These are phyloP conservation scores for Antedon mediterranea DNA, from an alignment of 53 echinoderm and acorn worm species.

Conservation along the genomic window DNA sequence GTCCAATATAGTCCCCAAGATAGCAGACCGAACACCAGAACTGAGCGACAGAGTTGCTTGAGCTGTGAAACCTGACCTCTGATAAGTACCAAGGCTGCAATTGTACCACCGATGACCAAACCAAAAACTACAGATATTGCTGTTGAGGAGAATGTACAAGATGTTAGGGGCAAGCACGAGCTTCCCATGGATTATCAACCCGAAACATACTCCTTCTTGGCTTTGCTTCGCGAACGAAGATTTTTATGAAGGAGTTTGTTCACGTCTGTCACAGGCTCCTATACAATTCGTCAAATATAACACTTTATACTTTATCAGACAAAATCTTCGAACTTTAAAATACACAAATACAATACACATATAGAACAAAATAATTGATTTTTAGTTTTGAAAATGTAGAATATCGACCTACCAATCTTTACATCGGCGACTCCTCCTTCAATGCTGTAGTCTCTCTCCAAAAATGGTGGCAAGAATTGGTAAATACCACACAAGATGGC, in stretches of 20 bases:
- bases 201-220: too few relatives aligned
- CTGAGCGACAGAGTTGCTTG: background rate
- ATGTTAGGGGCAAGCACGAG: too few relatives aligned
- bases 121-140: background rate
- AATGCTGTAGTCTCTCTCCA: background rate
- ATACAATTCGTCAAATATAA: too few relatives aligned
- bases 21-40: background rate
- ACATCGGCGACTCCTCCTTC: background rate
- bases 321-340: too few relatives aligned
- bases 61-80: background rate
- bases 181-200: too few relatives aligned
- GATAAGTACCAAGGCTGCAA: background rate
- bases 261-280: too few relatives aligned
- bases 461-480: background rate
- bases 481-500: background rate
- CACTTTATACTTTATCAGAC: too few relatives aligned
- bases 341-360: too few relatives aligned
- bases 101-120: background rate
- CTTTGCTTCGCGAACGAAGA: too few relatives aligned
- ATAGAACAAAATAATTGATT: too few relatives aligned
- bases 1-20: background rate
- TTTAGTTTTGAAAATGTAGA: too few relatives aligned
- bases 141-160: background rate
- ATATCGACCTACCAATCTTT: background rate
- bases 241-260: too few relatives aligned